Percentiles rank a stretch among this genome's conserved stretches.
Evolutionary conservation across 2,888 invertebrate species (phyloP).

Genomic region (Pseudanteris insignis): DNA sequence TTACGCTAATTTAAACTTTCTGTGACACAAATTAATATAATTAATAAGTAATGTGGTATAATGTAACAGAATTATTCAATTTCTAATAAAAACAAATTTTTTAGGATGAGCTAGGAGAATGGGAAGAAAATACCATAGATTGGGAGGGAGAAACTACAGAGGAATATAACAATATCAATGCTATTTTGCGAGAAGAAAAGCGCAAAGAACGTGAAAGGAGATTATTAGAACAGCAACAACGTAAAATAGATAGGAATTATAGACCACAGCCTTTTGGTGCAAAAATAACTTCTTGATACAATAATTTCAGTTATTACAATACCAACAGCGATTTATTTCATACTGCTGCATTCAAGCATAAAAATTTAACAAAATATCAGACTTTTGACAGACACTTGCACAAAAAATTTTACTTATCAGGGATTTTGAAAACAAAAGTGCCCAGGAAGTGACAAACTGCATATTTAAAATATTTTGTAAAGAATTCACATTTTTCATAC

Average conservation of each 20-base stretch:
- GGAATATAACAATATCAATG: conserved; percentile 57
- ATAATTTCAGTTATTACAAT: conserved; percentile 7
- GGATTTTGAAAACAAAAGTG: conserved; percentile 22
- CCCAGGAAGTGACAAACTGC: conserved; percentile 19
- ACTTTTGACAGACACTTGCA: conserved; percentile 14
- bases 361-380: conserved; percentile 16
- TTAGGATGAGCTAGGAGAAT: conserved; percentile 69
- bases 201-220: conserved; percentile 57
- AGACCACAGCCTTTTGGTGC: conserved; percentile 60
- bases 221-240: conserved; percentile 59
- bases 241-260: conserved; percentile 53
- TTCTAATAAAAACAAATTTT: conserved; percentile 10
- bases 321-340: conserved; percentile 4
- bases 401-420: conserved; percentile 21
- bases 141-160: conserved; percentile 68
- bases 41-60: too few species aligned
- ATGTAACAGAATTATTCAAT: too few species aligned
- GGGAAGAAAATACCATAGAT: conserved; percentile 69
- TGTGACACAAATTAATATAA: not conserved
- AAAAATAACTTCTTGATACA: conserved; percentile 59
- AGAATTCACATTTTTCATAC: too few species aligned
- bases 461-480: too few species aligned
- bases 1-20: not conserved
- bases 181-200: conserved; percentile 56
- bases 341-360: conserved; percentile 18